Evolutionary conservation across 1,140 invertebrate genomes (phyloP).

Genomic region (Lordiphosa stackelbergi): DNA sequence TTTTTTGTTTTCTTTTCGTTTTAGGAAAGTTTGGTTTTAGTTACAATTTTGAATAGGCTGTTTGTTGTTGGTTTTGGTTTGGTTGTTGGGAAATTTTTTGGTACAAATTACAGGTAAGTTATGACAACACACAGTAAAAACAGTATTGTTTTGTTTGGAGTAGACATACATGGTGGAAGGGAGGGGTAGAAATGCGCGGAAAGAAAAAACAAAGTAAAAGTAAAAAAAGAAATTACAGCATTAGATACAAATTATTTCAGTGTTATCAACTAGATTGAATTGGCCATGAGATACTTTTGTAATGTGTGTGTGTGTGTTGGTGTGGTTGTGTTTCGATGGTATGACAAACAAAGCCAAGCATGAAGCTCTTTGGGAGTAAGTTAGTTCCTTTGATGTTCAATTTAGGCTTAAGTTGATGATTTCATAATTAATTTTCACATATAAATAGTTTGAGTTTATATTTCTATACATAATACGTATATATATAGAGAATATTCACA

Average conservation of each 20-base stretch:
- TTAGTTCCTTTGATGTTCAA: slow-evolving; percentile 1
- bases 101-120: slow-evolving; percentile 63
- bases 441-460: slow-evolving; percentile 16
- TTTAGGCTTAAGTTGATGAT: slow-evolving; percentile 2
- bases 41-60: slow-evolving; percentile 63
- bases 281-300: too few relatives aligned
- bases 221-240: slow-evolving; percentile 72
- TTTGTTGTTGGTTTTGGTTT: slow-evolving; percentile 58
- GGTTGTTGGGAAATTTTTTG: slow-evolving; percentile 25
- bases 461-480: slow-evolving; percentile 17
- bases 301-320: slow-evolving; percentile 5
- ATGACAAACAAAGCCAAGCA: slow-evolving; percentile 32
- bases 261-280: slow-evolving; percentile 35
- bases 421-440: too few relatives aligned
- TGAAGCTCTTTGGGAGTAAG: slow-evolving; percentile 33
- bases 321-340: slow-evolving; percentile 3
- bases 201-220: slow-evolving; percentile 66
- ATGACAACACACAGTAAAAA: slow-evolving; percentile 58
- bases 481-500: slow-evolving; percentile 15
- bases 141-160: slow-evolving; percentile 37
- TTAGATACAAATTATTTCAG: slow-evolving; percentile 68
- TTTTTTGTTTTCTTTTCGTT: slow-evolving; percentile 27
- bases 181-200: slow-evolving; percentile 51
- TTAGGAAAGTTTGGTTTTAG: slow-evolving; percentile 54
- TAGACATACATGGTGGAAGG: slow-evolving; percentile 53